Evolutionary conservation across 2,888 invertebrate species (phyloP).

Genomic region (Drosophila mercatorum): DNA sequence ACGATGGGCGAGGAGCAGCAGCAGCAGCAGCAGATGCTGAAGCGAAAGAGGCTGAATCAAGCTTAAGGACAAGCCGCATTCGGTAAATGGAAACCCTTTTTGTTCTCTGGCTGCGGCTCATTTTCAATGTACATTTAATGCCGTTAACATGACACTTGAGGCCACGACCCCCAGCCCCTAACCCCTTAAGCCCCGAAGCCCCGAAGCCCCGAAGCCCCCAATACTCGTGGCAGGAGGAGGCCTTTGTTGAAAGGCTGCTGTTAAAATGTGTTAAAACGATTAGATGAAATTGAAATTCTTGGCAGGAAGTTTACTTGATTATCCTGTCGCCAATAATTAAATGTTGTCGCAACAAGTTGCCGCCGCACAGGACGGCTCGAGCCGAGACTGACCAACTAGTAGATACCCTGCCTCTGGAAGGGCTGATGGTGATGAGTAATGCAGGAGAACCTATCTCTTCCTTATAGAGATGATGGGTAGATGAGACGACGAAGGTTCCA

Average conservation of each 20-base stretch:
- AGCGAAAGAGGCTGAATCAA: constrained; percentile 4
- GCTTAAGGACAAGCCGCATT: constrained; percentile 13
- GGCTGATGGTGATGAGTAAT: background rate
- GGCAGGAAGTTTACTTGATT: constrained; percentile 79
- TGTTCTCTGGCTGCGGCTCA: constrained; percentile 16
- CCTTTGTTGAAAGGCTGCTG: constrained; percentile 25
- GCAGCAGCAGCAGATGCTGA: background rate
- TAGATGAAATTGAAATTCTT: constrained; percentile 79
- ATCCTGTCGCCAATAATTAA: constrained; percentile 80
- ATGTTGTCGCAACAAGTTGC: constrained; percentile 78
- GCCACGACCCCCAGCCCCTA: constrained; percentile 41
- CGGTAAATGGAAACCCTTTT: constrained; percentile 46
- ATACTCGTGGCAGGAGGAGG: background rate
- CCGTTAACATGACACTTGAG: constrained; percentile 78
- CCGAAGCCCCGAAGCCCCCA: background rate
- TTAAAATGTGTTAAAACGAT: constrained; percentile 75
- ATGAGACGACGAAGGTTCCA: too few species aligned
- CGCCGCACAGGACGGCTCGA: constrained; percentile 20
- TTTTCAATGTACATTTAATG: constrained; percentile 50
- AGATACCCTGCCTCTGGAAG: background rate
- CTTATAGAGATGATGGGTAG: too few species aligned
- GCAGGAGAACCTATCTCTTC: background rate
- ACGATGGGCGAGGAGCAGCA: constrained; percentile 48
- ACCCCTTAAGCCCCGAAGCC: background rate
- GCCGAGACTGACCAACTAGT: background rate